Evolutionary conservation across 1,140 invertebrate genomes (phyloP), one percentile per base, ranked within the genome.

Genomic region (Coenobita brevimanus): DNA sequence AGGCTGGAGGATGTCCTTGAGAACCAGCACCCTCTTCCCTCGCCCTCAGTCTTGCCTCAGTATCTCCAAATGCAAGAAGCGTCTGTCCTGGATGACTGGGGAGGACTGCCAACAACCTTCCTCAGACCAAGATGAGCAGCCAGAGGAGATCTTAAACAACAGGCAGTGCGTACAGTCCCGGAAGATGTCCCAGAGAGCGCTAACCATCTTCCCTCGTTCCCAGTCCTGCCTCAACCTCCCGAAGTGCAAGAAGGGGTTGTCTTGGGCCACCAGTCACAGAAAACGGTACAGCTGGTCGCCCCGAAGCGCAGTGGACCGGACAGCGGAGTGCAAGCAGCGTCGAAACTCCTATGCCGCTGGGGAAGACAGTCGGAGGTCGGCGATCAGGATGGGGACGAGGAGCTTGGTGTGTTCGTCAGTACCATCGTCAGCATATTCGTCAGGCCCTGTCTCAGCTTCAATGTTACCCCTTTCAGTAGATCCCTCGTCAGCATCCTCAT

Each of bases 211-310:
- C 78, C 85, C 85, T 0, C 85, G 78, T 3, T 80, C 62, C 43
- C 75, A 69, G 76, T 80, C 85, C 21, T 87, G 62, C 30, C 57
- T 80, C 36, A 80, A 87, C 30, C 43, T 67, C 8, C 85, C 76
- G 30, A 87, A 87, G 64, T 87, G 62, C 21, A 87, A 87, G 64
- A 80, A 73, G 46, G 76, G 73, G 8, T 46, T 87, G 10, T 87
- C 85, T 0, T 87, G 85, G 85, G 62, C 85, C 62, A 38, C 85
- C 85, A 57, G 62, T 64, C 75, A 87, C 27, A 87, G 67, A 76
- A 87, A 80, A 57, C 67, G 85, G 30, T 80, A 80, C 50, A 87
- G 85, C 24, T 87, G 85, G 85, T 79, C 85, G 24, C 85, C 85
- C 30, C 46, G 78, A 24, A 60, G 67, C 27, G 69, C 85, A 2